Conservation (phyloP, 2,888 invertebrate genomes). For the Lampropteryx suffumata region DNA sequence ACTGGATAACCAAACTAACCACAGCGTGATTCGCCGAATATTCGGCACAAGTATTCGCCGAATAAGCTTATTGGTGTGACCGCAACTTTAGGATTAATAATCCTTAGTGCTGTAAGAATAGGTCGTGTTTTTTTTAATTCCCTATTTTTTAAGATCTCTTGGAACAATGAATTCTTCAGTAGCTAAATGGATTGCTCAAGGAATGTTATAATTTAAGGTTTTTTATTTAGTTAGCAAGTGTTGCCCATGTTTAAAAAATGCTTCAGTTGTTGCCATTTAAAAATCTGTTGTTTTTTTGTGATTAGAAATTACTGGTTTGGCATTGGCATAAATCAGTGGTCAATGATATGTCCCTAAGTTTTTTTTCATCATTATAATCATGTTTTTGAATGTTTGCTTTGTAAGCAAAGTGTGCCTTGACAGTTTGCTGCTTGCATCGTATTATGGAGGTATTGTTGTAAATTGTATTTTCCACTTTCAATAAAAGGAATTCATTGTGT, state of each 20-base stretch:
- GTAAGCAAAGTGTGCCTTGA: constrained; percentile 56
- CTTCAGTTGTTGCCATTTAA: constrained; percentile 29
- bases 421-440: constrained; percentile 56
- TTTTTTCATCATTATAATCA: constrained; percentile 36
- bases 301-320: constrained; percentile 19
- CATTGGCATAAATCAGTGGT: neutral
- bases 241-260: constrained; percentile 24
- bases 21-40: neutral
- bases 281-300: constrained; percentile 26
- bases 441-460: constrained; percentile 58
- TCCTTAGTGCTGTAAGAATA: constrained; percentile 47
- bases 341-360: constrained; percentile 20
- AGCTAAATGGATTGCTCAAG: constrained; percentile 61
- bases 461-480: constrained; percentile 62
- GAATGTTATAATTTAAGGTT: constrained; percentile 50
- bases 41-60: constrained; percentile 1
- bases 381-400: constrained; percentile 49
- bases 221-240: constrained; percentile 31
- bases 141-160: constrained; percentile 55
- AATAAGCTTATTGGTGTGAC: constrained; percentile 10
- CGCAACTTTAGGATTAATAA: constrained; percentile 44
- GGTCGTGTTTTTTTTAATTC: constrained; percentile 46
- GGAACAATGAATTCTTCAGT: constrained; percentile 64
- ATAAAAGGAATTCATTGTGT: constrained; percentile 76
- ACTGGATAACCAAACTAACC: too few relatives aligned